phyloP scores from a whole-genome alignment of 2,888 invertebrate genomes.

The Polydesmus complanatus region DNA sequence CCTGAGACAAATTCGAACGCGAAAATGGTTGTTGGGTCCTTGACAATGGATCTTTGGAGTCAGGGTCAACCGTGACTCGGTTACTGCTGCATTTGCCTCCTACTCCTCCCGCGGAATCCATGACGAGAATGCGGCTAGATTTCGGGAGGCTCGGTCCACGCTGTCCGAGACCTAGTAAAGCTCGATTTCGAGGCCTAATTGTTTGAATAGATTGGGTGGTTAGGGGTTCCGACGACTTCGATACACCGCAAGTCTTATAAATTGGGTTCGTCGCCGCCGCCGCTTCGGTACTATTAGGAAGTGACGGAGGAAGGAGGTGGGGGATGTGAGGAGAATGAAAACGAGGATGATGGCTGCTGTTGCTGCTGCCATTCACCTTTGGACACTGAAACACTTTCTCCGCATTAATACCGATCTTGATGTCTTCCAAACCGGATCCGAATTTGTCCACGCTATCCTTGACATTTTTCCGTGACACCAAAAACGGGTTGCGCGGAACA shows the following conservation, averaged over 20 bases:
- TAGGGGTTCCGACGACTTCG: not conserved
- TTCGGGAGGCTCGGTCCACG: not conserved
- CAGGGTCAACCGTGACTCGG: not conserved
- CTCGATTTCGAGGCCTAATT: not conserved
- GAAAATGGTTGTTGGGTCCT: not conserved
- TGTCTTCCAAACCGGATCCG: not conserved
- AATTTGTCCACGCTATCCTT: not conserved
- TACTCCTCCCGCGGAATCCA: too few species aligned
- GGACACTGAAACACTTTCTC: not conserved
- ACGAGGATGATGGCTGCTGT: not conserved
- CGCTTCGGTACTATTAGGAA: not conserved
- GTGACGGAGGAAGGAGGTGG: not conserved
- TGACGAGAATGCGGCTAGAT: not conserved
- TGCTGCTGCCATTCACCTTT: not conserved
- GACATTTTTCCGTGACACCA: not conserved
- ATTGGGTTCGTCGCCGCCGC: not conserved
- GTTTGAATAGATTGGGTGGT: not conserved
- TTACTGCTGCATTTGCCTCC: not conserved
- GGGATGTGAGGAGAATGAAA: not conserved
- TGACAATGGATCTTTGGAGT: not conserved
- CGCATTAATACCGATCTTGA: too few species aligned
- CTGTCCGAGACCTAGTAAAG: not conserved
- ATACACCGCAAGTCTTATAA: not conserved
- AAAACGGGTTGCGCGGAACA: not conserved
- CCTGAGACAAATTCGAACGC: not conserved